Conservation (phyloP, 2,888 invertebrate genomes). For the Syrphus vitripennis region DNA sequence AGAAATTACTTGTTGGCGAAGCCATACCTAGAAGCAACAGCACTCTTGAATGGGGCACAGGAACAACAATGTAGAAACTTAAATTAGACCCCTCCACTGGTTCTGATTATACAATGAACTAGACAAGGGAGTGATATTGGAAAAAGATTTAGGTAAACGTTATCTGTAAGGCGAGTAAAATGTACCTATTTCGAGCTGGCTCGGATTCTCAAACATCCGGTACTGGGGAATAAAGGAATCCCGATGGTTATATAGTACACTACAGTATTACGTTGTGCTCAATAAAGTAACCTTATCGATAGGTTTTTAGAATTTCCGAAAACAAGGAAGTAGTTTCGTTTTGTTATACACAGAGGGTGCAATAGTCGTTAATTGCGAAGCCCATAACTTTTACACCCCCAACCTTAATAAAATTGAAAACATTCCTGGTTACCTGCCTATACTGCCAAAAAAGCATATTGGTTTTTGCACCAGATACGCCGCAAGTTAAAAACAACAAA, state of each 20-base stretch:
- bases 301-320: slow-evolving; percentile 16
- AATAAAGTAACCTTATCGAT: slow-evolving; percentile 14
- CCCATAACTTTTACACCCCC: slow-evolving; percentile 29
- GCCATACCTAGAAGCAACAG: neutral
- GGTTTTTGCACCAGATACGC: slow-evolving; percentile 3
- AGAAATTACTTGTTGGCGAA: slow-evolving; percentile 45
- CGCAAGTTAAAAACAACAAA: neutral
- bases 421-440: neutral
- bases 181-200: neutral
- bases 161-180: neutral
- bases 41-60: neutral
- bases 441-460: slow-evolving; percentile 10
- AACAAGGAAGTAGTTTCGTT: neutral
- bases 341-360: neutral
- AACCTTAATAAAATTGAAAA: slow-evolving; percentile 57
- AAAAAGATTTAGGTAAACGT: slow-evolving; percentile 27
- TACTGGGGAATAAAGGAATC: neutral
- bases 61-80: slow-evolving; percentile 3
- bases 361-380: slow-evolving; percentile 45
- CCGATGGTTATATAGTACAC: neutral
- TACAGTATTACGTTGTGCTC: neutral
- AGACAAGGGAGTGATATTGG: slow-evolving; percentile 23
- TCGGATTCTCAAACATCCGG: neutral
- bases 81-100: slow-evolving; percentile 29
- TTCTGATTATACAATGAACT: slow-evolving; percentile 32